Base-by-base conservation (phyloP, 2,113 vertebrate genomes). In the Forbesichthys papilliferus region DNA sequence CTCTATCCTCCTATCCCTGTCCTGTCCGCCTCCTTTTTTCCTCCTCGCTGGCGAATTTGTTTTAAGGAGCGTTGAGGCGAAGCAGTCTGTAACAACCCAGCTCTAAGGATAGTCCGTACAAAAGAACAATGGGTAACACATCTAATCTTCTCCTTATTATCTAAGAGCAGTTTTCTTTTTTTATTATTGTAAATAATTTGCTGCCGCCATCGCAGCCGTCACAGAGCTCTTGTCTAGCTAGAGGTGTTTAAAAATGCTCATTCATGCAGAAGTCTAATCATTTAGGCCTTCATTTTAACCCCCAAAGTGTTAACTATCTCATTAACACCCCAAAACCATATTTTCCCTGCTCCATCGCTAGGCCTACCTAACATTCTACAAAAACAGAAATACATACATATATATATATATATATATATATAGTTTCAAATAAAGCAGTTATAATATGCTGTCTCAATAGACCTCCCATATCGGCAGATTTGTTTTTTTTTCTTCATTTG, bases 211-310 rank as follows among this genome's bases (percentile, higher is more conserved):
- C 78, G 66, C 63, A 18, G 70, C 46, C 62, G 64, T 69, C 68
- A 72, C 65, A 70, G 61, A 75, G 72, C 53, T 16, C 61, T 77
- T 78, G 71, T 84, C 78, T 58, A 77, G 63, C 57, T 66, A 62
- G 77, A 81, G 85, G 77, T 74, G 42, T 84, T 62, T 42, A 42
- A 79, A 88, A 87, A 90, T 81, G 88, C 77, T 86, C 88, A 90
- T 83, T 77, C 88, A 83, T 86, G 87, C 89, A 88, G 82, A 88
- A 91, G 86, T 88, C 84, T 86, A 87, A 85, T 90, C 89, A 90
- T 90, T 91, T 91, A 90, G 87, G 77, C 71, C 81, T 88, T 89
- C 84, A 89, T 90, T 27, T 27, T 90, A 91, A 90, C 90, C 89
- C 86, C 83, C 78, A 87, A 88, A 86, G 87, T 90, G 88, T 91